Conservation (phyloP, 2,888 invertebrate genomes). For the Heteromurus nitidus region DNA sequence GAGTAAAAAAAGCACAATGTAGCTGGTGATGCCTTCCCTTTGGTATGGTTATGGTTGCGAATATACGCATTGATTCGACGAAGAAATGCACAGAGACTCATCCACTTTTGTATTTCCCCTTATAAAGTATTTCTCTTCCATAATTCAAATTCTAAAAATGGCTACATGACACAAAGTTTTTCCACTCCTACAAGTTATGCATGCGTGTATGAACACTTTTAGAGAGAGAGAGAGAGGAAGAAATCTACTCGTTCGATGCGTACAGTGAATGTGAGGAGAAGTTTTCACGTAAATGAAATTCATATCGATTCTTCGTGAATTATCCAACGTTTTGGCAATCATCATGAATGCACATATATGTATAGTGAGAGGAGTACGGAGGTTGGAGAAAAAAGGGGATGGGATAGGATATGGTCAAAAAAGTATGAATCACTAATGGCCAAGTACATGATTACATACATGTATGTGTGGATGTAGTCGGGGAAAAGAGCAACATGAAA, state of each 20-base stretch:
- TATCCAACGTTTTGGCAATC: conserved; percentile 39
- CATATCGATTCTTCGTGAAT: conserved; percentile 34
- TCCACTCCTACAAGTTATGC: background rate
- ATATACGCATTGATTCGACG: conserved; percentile 37
- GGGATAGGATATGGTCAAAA: conserved; percentile 27
- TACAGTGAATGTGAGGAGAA: background rate
- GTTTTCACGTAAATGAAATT: conserved; percentile 33
- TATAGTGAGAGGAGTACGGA: background rate
- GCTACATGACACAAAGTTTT: conserved; percentile 43
- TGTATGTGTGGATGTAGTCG: background rate
- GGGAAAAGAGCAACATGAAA: conserved; percentile 2
- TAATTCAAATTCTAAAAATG: conserved; percentile 36
- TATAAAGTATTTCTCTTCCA: conserved; percentile 30
- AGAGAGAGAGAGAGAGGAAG: conserved; percentile 6
- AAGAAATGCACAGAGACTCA: conserved; percentile 10
- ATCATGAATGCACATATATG: conserved; percentile 10
- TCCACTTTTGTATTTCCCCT: conserved; percentile 28
- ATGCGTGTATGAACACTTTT: background rate
- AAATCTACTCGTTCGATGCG: too few relatives aligned
- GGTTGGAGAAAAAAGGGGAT: background rate
- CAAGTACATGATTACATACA: conserved; percentile 48
- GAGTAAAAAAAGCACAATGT: background rate
- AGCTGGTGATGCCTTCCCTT: background rate
- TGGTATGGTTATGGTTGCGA: conserved; percentile 3
- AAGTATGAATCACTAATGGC: conserved; percentile 51